Base-by-base conservation (phyloP, 2,888 invertebrate species). In the Trisateles emortualis region DNA sequence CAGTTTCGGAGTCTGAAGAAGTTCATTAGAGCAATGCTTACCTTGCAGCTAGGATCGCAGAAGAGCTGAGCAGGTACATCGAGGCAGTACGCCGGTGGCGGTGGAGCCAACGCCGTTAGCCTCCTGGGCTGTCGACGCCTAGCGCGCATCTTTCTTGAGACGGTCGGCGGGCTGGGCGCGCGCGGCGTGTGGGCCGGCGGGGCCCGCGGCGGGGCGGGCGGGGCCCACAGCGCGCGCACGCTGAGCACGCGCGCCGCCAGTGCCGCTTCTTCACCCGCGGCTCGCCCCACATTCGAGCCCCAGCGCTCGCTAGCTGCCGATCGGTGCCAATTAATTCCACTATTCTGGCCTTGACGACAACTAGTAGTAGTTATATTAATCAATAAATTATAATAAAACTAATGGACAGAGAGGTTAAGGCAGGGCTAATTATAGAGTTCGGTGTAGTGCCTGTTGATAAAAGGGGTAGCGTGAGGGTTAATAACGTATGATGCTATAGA, bases 271-370 rank as follows among this genome's bases (percentile, higher is more conserved):
- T 85, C 83, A 72, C 76, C 81, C 65, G 76, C 76, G 69, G 74
- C 75, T 65, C 79, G 76, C 78, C 82, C 82, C 77, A 80, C 83
- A 71, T 68, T 74, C 84, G 86, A 82, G 84, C 83, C 87, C 86
- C 88, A 89, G 89, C 88, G 92, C 91, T 86, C 91, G 91, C 91
- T 92, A 92, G 84, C 92, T 92, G 92, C 89, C 91, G 87, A 92
- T 88, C 71, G 86, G 91, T 88, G 86, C 78, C 83, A 83, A 83
- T 90, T 89, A 88, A 66, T 66, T 72, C 51, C 49, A 53, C 56
- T 61, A 57, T 19, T 52, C 67, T 40, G 24, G 10, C 52, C 42
- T 48, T 40, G 17, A n/a, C 10, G 19, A 38, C 11, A 11, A 13
- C 3, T 30, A n/a, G 10, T n/a, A n/a, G n/a, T n/a, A 11, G 16